phyloP scores from a whole-genome alignment of 2,888 invertebrate genomes.

The Pollenia amentaria region DNA sequence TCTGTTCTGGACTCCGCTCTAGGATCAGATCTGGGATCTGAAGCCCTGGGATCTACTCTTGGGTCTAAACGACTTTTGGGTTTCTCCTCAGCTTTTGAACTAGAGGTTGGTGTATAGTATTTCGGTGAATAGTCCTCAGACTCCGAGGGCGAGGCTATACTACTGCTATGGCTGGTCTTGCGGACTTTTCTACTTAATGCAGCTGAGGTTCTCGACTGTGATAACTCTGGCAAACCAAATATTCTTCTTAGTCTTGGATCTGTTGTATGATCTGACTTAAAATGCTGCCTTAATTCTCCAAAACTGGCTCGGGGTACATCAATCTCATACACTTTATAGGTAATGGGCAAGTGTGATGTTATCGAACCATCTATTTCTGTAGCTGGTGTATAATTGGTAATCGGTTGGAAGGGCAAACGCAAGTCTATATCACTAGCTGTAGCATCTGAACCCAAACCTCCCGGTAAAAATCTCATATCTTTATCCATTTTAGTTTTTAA shows the following conservation, averaged over 20 bases:
- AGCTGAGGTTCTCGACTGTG: slow-evolving; percentile 74
- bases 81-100: slow-evolving; percentile 66
- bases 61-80: slow-evolving; percentile 34
- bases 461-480: slow-evolving; percentile 78
- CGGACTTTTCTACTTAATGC: slow-evolving; percentile 75
- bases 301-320: slow-evolving; percentile 91
- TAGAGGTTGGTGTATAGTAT: slow-evolving; percentile 75
- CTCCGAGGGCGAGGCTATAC: slow-evolving; percentile 80
- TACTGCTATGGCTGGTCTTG: slow-evolving; percentile 75
- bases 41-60: slow-evolving; percentile 45
- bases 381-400: slow-evolving; percentile 92
- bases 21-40: slow-evolving; percentile 39
- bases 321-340: slow-evolving; percentile 87
- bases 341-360: slow-evolving; percentile 90
- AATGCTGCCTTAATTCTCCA: slow-evolving; percentile 89
- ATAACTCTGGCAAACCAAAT: slow-evolving; percentile 87
- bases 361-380: slow-evolving; percentile 94
- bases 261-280: slow-evolving; percentile 88
- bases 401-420: slow-evolving; percentile 91
- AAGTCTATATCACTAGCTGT: slow-evolving; percentile 89
- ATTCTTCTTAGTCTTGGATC: slow-evolving; percentile 90
- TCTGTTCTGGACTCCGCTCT: slow-evolving; percentile 40
- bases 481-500: slow-evolving; percentile 77
- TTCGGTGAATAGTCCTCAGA: slow-evolving; percentile 75
- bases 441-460: slow-evolving; percentile 47